Evolutionary conservation across 2,113 vertebrate genomes (phyloP).

Genomic region (Trochalopteron elliotii): DNA sequence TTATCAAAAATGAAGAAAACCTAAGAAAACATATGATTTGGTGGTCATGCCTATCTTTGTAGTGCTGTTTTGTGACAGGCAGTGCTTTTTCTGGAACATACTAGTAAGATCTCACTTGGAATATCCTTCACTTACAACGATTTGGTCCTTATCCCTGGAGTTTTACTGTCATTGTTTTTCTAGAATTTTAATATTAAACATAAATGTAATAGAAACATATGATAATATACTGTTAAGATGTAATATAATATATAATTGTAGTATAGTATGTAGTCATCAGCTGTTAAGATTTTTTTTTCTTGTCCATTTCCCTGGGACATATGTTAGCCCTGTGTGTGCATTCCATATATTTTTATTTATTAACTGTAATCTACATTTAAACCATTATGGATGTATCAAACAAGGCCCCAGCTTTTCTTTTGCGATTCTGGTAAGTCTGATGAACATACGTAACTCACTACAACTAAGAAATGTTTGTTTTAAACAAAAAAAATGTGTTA

Average conservation of each 20-base stretch:
- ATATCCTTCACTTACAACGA: background rate
- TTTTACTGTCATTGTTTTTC: background rate
- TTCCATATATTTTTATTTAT: background rate
- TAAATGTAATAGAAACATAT: background rate
- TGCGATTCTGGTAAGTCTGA: background rate
- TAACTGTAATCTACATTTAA: background rate
- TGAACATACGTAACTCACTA: background rate
- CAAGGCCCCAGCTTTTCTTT: background rate
- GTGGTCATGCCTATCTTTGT: background rate
- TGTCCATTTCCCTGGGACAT: background rate
- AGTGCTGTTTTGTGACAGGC: background rate
- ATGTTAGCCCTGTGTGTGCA: fast-evolving
- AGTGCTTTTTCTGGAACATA: background rate
- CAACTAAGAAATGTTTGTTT: background rate
- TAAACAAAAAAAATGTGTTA: background rate
- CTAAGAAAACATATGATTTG: background rate
- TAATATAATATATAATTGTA: background rate
- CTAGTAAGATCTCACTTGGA: background rate
- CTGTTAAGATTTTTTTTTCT: background rate
- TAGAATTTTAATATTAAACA: background rate
- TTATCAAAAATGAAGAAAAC: background rate
- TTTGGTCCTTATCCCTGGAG: background rate
- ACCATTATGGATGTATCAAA: background rate
- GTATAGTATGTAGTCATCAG: background rate
- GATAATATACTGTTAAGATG: background rate